Conservation (phyloP, 2,888 invertebrate genomes). For the Pachycephus smyrnensis region DNA sequence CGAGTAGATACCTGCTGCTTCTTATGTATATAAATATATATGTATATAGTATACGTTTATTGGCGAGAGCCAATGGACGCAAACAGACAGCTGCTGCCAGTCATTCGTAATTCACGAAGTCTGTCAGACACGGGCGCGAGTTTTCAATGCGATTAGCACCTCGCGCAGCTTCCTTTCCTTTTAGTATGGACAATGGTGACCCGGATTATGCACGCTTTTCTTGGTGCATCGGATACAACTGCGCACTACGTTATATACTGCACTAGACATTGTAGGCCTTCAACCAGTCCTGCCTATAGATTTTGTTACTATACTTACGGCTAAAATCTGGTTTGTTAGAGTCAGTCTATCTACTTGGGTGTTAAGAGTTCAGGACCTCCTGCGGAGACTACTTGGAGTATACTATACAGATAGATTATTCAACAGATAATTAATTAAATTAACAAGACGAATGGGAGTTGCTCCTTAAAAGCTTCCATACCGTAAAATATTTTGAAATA, state of each 20-base stretch:
- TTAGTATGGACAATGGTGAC: slow-evolving; percentile 44
- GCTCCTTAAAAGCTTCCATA: too few relatives aligned
- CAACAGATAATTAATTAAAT: neutral
- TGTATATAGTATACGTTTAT: neutral
- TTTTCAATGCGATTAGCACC: slow-evolving; percentile 53
- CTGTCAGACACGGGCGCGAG: slow-evolving; percentile 46
- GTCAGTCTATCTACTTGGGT: neutral
- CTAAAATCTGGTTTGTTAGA: neutral
- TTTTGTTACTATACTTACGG: neutral
- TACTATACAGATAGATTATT: neutral
- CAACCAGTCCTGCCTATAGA: neutral
- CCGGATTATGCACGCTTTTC: slow-evolving; percentile 48
- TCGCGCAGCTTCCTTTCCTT: slow-evolving; percentile 30
- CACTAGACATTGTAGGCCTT: neutral
- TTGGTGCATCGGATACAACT: slow-evolving; percentile 37
- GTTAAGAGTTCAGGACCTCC: neutral
- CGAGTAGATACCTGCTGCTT: neutral
- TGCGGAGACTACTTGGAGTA: neutral
- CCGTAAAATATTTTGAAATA: neutral
- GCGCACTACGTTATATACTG: neutral
- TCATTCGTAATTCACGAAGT: neutral
- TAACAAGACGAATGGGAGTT: too few relatives aligned
- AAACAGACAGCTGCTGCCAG: neutral
- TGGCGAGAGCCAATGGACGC: neutral
- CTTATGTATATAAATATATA: neutral